Evolutionary conservation across 2,888 invertebrate genomes (phyloP).

Genomic region (Amblyteles armatorius): DNA sequence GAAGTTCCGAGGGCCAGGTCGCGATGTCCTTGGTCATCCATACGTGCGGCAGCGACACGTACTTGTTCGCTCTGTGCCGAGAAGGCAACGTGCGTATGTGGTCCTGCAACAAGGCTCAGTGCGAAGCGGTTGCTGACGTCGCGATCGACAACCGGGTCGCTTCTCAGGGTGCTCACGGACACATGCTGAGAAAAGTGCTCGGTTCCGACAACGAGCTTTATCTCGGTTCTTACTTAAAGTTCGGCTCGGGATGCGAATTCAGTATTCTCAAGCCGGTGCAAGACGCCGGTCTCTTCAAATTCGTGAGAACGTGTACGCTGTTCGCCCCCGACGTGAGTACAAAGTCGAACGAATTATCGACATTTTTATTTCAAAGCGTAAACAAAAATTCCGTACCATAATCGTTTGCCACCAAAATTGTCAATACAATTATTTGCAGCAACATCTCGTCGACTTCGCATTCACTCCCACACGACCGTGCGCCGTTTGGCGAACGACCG

Average conservation of each 20-base stretch:
- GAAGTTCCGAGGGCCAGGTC: constrained; percentile 87
- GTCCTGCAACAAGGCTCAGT: constrained; percentile 90
- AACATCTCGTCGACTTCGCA: constrained; percentile 94
- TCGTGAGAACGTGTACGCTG: constrained; percentile 89
- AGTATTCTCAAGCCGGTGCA: constrained; percentile 90
- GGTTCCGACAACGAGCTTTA: constrained; percentile 87
- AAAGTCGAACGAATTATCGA: not conserved
- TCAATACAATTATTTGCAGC: constrained; percentile 83
- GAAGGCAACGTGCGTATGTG: constrained; percentile 94
- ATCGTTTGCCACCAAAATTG: not conserved
- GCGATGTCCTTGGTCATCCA: constrained; percentile 91
- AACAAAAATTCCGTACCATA: not conserved
- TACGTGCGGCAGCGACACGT: constrained; percentile 87
- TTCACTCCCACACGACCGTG: constrained; percentile 92
- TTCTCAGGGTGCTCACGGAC: constrained; percentile 89
- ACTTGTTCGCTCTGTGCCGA: constrained; percentile 92
- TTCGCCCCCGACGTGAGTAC: constrained; percentile 89
- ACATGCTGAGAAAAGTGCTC: constrained; percentile 89
- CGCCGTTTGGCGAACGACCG: constrained; percentile 93
- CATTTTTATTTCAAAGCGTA: not conserved
- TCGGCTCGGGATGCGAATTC: constrained; percentile 90
- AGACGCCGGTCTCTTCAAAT: constrained; percentile 87
- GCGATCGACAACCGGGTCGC: constrained; percentile 86
- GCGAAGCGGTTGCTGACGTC: constrained; percentile 88
- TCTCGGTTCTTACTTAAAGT: constrained; percentile 91